A percentile compares a stretch with the other conserved stretches of the same genome.
Conservation (phyloP, 2,113 vertebrate species). For the Callipepla squamata region DNA sequence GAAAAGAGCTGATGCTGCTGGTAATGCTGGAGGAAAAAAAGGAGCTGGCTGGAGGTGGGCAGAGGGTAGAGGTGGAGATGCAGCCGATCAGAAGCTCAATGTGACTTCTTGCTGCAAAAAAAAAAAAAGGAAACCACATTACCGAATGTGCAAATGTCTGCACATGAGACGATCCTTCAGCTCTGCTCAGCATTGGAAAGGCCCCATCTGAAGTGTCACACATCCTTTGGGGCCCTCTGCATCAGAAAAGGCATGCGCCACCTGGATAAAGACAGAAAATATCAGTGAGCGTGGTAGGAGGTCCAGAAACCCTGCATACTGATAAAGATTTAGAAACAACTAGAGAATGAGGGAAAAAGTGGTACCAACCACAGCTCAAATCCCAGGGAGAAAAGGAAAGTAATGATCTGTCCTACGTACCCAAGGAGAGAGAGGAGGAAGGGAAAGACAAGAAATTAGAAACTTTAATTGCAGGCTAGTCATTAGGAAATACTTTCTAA, state of each 20-base stretch:
- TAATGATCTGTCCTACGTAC: neutral
- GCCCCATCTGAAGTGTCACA: neutral
- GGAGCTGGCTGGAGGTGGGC: neutral
- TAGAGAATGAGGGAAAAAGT: neutral
- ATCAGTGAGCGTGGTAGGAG: neutral
- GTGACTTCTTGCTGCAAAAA: neutral
- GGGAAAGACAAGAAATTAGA: neutral
- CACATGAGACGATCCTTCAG: neutral
- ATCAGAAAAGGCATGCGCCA: neutral
- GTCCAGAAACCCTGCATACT: neutral
- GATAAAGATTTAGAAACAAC: neutral
- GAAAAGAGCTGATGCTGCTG: neutral
- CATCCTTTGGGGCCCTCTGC: fast-evolving
- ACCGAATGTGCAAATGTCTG: neutral
- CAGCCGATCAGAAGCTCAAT: neutral
- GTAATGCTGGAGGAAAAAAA: neutral
- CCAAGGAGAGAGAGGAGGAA: too few relatives aligned
- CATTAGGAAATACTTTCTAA: neutral
- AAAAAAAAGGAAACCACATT: neutral
- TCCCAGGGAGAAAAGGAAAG: neutral
- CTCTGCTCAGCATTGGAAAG: neutral
- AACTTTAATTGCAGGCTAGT: neutral
- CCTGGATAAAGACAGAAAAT: neutral
- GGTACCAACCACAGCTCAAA: neutral
- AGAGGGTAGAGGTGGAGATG: neutral